Evolutionary conservation across 2,888 invertebrate species (phyloP).

Genomic region (Aphodius granarius): DNA sequence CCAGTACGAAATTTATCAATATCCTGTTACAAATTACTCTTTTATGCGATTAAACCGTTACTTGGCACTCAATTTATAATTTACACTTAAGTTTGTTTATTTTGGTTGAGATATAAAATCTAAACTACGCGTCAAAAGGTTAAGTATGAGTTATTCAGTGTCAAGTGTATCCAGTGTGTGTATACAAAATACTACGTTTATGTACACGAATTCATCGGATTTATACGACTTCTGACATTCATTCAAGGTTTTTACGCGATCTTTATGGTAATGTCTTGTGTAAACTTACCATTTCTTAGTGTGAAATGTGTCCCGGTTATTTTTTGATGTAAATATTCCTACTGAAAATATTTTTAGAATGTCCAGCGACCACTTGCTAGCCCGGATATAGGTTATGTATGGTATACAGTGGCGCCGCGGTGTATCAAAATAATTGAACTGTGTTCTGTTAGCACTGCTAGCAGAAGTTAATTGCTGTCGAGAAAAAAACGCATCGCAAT

Average conservation of each 20-base stretch:
- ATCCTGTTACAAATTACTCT: neutral
- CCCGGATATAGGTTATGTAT: neutral
- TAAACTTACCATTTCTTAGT: neutral
- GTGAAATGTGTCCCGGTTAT: neutral
- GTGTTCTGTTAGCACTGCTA: neutral
- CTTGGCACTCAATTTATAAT: neutral
- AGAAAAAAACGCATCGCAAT: neutral
- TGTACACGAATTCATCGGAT: neutral
- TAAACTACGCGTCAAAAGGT: neutral
- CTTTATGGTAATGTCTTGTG: neutral
- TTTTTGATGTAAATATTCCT: neutral
- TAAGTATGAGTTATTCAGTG: neutral
- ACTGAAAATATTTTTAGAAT: neutral
- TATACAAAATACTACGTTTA: too few species aligned
- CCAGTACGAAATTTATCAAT: neutral
- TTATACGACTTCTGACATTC: neutral
- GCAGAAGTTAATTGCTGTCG: neutral
- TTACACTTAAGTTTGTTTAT: neutral
- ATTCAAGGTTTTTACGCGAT: neutral
- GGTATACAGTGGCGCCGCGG: neutral
- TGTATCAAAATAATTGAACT: neutral
- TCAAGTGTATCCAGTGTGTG: too few species aligned
- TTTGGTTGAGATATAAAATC: neutral
- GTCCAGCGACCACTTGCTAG: neutral
- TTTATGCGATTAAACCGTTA: neutral